These are phyloP conservation scores for Linnaemya tessellans DNA, from an alignment of 2,888 invertebrate species.

Conservation along the genomic window DNA sequence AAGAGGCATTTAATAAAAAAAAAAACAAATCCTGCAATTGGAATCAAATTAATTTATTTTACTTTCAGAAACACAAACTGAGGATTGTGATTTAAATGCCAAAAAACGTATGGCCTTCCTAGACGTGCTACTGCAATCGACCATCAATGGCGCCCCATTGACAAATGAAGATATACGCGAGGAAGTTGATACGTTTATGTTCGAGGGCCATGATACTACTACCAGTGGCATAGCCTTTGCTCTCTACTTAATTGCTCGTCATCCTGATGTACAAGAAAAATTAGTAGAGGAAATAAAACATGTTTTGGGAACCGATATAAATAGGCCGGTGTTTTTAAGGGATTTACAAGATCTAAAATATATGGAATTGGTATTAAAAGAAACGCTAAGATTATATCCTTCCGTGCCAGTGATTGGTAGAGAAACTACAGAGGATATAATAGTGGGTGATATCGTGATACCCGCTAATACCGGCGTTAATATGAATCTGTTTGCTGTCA, in stretches of 20 bases:
- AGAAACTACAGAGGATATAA: slow-evolving; percentile 84
- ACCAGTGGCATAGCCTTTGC: slow-evolving; percentile 80
- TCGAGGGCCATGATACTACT: slow-evolving; percentile 84
- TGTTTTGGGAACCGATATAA: slow-evolving; percentile 77
- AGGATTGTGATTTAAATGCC: slow-evolving; percentile 81
- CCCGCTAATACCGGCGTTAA: slow-evolving; percentile 77
- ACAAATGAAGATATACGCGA: slow-evolving; percentile 86
- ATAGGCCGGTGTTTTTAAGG: slow-evolving; percentile 72
- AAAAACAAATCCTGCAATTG: no score
- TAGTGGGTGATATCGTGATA: slow-evolving; percentile 82
- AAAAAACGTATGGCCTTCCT: slow-evolving; percentile 87
- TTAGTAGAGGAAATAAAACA: slow-evolving; percentile 78
- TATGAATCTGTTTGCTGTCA: slow-evolving; percentile 77
- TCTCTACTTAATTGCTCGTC: slow-evolving; percentile 78
- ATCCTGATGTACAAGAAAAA: slow-evolving; percentile 78
- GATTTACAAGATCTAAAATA: slow-evolving; percentile 79
- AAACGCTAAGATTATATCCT: slow-evolving; percentile 86
- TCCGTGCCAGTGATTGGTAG: slow-evolving; percentile 87
- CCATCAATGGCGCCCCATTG: slow-evolving; percentile 85
- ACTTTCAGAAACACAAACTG: neutral
- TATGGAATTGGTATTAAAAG: slow-evolving; percentile 88
- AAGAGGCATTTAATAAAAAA: no score
- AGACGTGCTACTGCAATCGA: slow-evolving; percentile 86
- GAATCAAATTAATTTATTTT: neutral
- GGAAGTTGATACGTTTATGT: slow-evolving; percentile 87